A percentile compares a stretch with the other conserved stretches of the same genome.
These are phyloP conservation scores for Melikaiella ostensackeni DNA, from an alignment of 2,888 invertebrate species.

Conservation along the genomic window DNA sequence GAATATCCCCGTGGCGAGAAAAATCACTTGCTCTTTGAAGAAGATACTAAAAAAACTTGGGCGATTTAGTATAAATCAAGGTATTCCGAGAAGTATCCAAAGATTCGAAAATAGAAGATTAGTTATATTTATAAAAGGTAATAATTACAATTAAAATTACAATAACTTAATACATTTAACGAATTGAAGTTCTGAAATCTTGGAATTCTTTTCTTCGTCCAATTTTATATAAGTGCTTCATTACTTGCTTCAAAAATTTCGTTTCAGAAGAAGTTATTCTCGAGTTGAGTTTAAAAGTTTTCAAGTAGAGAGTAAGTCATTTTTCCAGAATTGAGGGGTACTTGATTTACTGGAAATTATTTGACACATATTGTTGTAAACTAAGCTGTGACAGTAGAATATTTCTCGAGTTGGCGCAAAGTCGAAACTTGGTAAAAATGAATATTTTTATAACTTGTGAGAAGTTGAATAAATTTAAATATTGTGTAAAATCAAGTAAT, in stretches of 20 bases:
- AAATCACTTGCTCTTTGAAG: constrained; percentile 11
- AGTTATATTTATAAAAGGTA: constrained; percentile 13
- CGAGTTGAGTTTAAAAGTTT: background rate
- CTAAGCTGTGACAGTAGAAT: background rate
- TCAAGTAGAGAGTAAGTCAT: background rate
- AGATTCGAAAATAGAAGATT: background rate
- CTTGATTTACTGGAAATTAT: background rate
- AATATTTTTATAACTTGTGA: too few relatives aligned
- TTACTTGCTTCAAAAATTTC: background rate
- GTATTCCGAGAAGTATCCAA: background rate
- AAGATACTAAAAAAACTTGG: background rate
- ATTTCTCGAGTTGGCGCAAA: background rate
- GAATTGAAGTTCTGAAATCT: background rate
- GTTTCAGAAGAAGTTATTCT: constrained; percentile 7
- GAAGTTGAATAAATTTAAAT: too few relatives aligned
- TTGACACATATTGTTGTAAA: background rate
- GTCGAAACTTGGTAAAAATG: background rate
- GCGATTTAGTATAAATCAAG: background rate
- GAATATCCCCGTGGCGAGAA: constrained; percentile 1
- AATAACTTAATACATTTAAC: background rate
- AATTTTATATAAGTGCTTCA: constrained; percentile 3
- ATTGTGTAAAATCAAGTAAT: background rate
- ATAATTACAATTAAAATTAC: too few relatives aligned
- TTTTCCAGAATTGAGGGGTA: background rate
- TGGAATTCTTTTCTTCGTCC: constrained; percentile 15